phyloP scores from a whole-genome alignment of 2,797 vertebrate genomes.

The Fratercula arctica region DNA sequence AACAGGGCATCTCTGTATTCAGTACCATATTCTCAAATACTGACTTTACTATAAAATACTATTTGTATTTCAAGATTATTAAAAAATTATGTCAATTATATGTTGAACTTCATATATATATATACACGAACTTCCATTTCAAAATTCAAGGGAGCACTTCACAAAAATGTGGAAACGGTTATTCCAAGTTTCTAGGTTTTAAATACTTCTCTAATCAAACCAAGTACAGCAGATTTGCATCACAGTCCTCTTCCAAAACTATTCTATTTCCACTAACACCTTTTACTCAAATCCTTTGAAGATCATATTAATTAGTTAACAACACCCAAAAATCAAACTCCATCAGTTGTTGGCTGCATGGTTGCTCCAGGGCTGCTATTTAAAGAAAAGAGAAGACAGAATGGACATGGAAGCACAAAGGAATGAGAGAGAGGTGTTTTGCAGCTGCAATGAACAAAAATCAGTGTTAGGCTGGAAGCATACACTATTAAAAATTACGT shows the following conservation, averaged over 20 bases:
- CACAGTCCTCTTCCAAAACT: neutral
- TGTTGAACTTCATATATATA: no score
- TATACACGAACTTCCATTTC: neutral
- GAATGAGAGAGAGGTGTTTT: neutral
- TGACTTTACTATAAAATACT: neutral
- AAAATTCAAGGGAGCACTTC: neutral
- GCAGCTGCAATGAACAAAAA: neutral
- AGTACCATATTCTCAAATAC: neutral
- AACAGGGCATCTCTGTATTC: neutral
- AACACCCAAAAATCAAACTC: neutral
- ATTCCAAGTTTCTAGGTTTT: neutral
- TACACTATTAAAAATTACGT: fast-evolving
- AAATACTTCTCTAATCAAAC: neutral
- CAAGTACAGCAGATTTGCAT: neutral
- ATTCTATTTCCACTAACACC: neutral
- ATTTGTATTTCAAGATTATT: neutral
- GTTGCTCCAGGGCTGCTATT: neutral
- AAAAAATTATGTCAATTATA: neutral
- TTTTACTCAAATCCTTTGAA: neutral
- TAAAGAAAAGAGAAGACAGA: neutral
- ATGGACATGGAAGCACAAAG: neutral
- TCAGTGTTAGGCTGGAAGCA: neutral
- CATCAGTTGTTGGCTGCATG: neutral
- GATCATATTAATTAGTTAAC: neutral
- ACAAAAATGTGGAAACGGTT: neutral